Percentiles rank a stretch among this genome's conserved stretches.
phyloP scores from a whole-genome alignment of 2,888 invertebrate genomes.

The Diploptera punctata region DNA sequence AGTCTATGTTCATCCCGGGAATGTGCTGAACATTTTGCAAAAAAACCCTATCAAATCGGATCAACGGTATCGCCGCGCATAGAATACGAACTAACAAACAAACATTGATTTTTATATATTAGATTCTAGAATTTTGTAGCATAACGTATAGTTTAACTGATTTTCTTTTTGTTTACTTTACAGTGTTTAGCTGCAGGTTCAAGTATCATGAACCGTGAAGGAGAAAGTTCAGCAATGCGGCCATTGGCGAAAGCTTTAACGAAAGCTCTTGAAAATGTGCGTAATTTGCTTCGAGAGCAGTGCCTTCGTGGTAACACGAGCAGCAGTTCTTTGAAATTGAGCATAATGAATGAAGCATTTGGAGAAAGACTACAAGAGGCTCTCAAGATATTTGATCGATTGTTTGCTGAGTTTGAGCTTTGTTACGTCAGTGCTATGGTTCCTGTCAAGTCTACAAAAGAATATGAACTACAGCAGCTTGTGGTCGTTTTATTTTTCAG shows the following conservation, averaged over 20 bases:
- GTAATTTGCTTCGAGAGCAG: constrained; percentile 89
- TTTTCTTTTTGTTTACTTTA: constrained; percentile 48
- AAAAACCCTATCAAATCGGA: too few species aligned
- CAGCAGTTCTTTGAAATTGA: constrained; percentile 57
- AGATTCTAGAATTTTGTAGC: too few species aligned
- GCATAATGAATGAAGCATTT: constrained; percentile 48
- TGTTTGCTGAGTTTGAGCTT: constrained; percentile 98
- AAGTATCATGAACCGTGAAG: constrained; percentile 96
- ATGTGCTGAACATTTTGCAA: too few species aligned
- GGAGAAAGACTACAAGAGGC: constrained; percentile 48
- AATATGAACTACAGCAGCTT: constrained; percentile 95
- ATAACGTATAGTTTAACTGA: not conserved
- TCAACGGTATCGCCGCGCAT: too few species aligned
- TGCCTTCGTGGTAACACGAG: constrained; percentile 68
- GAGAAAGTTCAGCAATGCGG: constrained; percentile 95
- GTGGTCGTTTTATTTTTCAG: constrained; percentile 97
- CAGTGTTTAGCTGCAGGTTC: constrained; percentile 97
- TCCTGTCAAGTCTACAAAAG: constrained; percentile 94
- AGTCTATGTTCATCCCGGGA: too few species aligned
- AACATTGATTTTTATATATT: too few species aligned
- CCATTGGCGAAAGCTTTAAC: constrained; percentile 96
- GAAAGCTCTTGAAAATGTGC: constrained; percentile 92
- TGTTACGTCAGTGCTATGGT: constrained; percentile 99
- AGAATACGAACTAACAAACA: too few species aligned
- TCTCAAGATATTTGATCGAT: constrained; percentile 83